Percentiles rank a stretch among this genome's conserved stretches.
Conservation (phyloP, 2,888 invertebrate genomes). For the Orthosia incerta region DNA sequence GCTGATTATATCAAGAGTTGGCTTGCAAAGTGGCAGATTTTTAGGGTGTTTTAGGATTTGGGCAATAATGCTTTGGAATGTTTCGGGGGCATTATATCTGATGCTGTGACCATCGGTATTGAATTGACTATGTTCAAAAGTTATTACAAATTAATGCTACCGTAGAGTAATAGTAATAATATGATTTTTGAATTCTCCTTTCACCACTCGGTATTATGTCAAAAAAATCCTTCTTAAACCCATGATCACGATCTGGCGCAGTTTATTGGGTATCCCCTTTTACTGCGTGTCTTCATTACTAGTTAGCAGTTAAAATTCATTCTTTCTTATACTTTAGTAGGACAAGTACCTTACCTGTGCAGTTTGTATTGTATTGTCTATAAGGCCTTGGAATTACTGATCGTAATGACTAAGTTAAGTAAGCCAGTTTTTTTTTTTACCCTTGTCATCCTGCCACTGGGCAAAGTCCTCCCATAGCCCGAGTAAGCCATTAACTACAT, state of each 20-base stretch:
- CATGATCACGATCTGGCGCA: no score
- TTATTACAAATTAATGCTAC: not conserved
- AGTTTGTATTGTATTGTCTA: constrained; percentile 13
- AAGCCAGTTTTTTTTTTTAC: not conserved
- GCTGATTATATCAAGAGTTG: constrained; percentile 10
- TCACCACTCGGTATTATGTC: no score
- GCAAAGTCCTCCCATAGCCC: no score
- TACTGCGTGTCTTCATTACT: not conserved
- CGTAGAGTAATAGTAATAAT: not conserved
- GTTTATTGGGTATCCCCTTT: not conserved
- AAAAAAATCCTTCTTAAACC: not conserved
- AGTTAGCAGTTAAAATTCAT: not conserved
- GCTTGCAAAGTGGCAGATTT: not conserved
- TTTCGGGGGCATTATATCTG: not conserved
- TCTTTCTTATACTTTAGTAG: not conserved
- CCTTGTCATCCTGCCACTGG: no score
- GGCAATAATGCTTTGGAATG: not conserved
- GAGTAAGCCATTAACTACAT: not conserved
- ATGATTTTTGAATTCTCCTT: not conserved
- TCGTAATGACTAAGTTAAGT: constrained; percentile 3
- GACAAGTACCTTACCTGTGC: not conserved
- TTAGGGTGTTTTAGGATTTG: not conserved
- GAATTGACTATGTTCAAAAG: not conserved
- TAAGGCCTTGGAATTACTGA: constrained; percentile 3
- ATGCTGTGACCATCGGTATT: not conserved